Evolutionary conservation across 2,797 vertebrate genomes (phyloP).

Genomic region (Limnodromus scolopaceus): DNA sequence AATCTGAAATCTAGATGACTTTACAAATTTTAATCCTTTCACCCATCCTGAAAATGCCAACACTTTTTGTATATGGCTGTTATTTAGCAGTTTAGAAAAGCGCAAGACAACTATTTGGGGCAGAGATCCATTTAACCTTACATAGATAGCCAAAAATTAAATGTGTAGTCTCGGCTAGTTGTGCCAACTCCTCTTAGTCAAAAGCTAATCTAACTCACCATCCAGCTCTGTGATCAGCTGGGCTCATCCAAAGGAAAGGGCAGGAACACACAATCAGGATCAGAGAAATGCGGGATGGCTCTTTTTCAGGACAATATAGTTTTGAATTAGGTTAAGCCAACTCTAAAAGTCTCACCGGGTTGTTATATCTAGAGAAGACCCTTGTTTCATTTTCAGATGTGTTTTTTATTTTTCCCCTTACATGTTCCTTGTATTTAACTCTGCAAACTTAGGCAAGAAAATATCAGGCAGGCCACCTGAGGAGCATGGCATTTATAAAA

Average conservation of each 20-base stretch:
- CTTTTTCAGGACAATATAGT: not conserved
- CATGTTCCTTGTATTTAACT: not conserved
- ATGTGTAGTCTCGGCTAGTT: not conserved
- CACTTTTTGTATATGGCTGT: not conserved
- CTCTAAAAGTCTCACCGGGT: not conserved
- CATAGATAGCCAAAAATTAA: not conserved
- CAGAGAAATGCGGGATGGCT: not conserved
- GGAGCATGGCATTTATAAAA: not conserved
- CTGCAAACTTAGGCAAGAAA: not conserved
- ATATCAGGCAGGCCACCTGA: not conserved
- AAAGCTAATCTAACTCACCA: not conserved
- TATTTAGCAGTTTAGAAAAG: slow-evolving; percentile 4
- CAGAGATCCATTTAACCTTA: not conserved
- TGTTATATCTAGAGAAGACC: not conserved
- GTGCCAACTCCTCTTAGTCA: not conserved
- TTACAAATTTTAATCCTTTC: slow-evolving; percentile 24
- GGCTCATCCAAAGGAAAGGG: not conserved
- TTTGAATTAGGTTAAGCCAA: not conserved
- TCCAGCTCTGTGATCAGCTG: not conserved
- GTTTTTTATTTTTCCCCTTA: not conserved
- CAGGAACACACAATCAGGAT: not conserved
- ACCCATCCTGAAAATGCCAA: not conserved
- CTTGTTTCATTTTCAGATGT: not conserved
- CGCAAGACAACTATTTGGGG: not conserved
- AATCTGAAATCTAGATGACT: slow-evolving; percentile 23